Percentiles rank a stretch among this genome's conserved stretches.
phyloP scores from a whole-genome alignment of 2,888 invertebrate genomes.

The Polyommatus iphigenia region DNA sequence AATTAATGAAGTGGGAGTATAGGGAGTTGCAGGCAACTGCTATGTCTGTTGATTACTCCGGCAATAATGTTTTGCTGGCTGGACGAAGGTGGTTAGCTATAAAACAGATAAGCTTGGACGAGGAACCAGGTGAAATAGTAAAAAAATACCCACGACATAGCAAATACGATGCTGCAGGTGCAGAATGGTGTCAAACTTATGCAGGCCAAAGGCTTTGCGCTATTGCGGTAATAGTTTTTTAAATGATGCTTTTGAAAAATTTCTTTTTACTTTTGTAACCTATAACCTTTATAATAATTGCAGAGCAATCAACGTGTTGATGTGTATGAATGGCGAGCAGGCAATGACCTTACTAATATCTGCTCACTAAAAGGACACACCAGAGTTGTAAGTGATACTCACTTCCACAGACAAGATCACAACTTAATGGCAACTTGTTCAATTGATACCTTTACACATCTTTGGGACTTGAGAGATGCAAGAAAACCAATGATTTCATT shows the following conservation, averaged over 20 bases:
- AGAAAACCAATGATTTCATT: conserved; percentile 90
- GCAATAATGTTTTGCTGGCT: conserved; percentile 91
- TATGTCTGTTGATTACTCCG: conserved; percentile 94
- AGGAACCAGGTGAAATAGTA: conserved; percentile 84
- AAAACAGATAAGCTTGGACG: conserved; percentile 83
- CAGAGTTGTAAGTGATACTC: conserved; percentile 92
- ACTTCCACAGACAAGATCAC: conserved; percentile 88
- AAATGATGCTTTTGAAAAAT: neutral
- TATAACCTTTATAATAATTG: conserved; percentile 27
- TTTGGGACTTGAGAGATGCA: conserved; percentile 95
- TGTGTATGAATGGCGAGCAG: conserved; percentile 88
- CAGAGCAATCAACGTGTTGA: conserved; percentile 94
- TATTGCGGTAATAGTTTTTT: conserved; percentile 83
- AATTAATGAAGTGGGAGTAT: conserved; percentile 84
- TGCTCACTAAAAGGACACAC: conserved; percentile 90
- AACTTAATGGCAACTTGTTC: conserved; percentile 89
- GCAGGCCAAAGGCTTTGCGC: conserved; percentile 90
- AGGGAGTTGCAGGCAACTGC: conserved; percentile 94
- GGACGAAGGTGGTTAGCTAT: conserved; percentile 91
- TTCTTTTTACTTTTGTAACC: neutral
- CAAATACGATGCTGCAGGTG: conserved; percentile 95
- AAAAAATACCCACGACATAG: conserved; percentile 92
- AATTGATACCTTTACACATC: conserved; percentile 94
- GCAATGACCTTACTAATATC: conserved; percentile 85
- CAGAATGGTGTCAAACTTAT: conserved; percentile 94